Evolutionary conservation across 2,797 vertebrate genomes (phyloP).

Genomic region (Pseudochirops corinnae): DNA sequence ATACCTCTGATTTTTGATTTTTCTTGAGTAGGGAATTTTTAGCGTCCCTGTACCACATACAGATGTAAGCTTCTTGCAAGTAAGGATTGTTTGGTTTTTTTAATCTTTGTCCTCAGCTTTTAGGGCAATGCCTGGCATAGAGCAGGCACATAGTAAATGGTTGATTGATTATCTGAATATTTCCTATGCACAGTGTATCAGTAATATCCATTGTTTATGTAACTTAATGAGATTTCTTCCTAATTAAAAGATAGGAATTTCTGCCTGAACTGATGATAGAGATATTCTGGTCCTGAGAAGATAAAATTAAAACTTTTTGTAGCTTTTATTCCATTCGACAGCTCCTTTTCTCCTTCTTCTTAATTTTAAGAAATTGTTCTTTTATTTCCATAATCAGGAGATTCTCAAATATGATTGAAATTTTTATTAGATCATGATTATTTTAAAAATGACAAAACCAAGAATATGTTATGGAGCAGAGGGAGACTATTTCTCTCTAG

Average conservation of each 20-base stretch:
- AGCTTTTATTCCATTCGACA: neutral
- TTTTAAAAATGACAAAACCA: conserved; percentile 42
- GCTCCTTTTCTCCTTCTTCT: conserved; percentile 12
- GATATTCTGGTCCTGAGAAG: conserved; percentile 21
- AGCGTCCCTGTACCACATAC: too few species aligned
- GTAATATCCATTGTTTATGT: neutral
- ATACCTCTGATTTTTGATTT: too few species aligned
- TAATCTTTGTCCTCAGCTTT: neutral
- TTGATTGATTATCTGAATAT: neutral
- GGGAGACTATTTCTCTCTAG: conserved; percentile 48
- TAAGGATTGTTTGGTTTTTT: neutral
- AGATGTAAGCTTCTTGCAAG: neutral
- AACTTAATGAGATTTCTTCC: neutral
- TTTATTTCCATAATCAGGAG: conserved; percentile 36
- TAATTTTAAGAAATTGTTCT: conserved; percentile 44
- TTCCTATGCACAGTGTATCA: neutral
- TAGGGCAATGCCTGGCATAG: neutral
- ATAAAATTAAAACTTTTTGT: neutral
- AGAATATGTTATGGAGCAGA: conserved; percentile 16
- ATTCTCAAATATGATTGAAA: conserved; percentile 40
- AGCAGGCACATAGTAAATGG: neutral
- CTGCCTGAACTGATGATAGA: conserved; percentile 14
- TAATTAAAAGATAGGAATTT: neutral
- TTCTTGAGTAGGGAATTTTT: too few species aligned
- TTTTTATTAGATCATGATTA: conserved; percentile 30